phyloP scores from a whole-genome alignment of 35 echinoderm and acorn worm species.

The Acanthaster planci region DNA sequence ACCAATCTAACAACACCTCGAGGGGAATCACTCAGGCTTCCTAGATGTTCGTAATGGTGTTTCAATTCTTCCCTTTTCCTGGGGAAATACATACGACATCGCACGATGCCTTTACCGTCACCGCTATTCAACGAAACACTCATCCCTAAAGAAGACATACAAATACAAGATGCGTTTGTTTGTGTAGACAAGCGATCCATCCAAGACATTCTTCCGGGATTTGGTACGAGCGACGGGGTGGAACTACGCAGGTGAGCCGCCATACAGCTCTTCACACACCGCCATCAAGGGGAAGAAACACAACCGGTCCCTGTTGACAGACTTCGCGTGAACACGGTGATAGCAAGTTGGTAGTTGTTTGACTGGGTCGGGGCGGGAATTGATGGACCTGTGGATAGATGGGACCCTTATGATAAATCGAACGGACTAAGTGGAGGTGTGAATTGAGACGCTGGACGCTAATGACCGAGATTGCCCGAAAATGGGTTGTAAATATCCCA shows the following conservation, averaged over 20 bases:
- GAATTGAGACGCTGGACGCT: constrained; percentile 1
- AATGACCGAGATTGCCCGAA: neutral
- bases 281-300: neutral
- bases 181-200: neutral
- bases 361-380: neutral
- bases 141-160: too few relatives aligned
- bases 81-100: too few relatives aligned
- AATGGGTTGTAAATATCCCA: neutral
- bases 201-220: too few relatives aligned
- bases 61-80: too few relatives aligned
- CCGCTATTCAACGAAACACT: too few relatives aligned
- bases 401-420: neutral
- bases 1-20: too few relatives aligned
- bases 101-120: too few relatives aligned
- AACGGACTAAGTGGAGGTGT: constrained; percentile 1
- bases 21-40: too few relatives aligned
- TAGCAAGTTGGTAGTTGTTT: neutral
- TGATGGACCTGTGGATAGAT: neutral
- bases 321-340: constrained; percentile 4
- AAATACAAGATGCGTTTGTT: constrained; percentile 9
- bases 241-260: too few relatives aligned
- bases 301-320: neutral
- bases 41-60: too few relatives aligned
- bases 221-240: too few relatives aligned
- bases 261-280: too few relatives aligned